A percentile compares a stretch with the other conserved stretches of the same genome.
These are phyloP conservation scores for Elephantulus edwardii DNA, from an alignment of 2,113 vertebrate genomes.

Conservation along the genomic window DNA sequence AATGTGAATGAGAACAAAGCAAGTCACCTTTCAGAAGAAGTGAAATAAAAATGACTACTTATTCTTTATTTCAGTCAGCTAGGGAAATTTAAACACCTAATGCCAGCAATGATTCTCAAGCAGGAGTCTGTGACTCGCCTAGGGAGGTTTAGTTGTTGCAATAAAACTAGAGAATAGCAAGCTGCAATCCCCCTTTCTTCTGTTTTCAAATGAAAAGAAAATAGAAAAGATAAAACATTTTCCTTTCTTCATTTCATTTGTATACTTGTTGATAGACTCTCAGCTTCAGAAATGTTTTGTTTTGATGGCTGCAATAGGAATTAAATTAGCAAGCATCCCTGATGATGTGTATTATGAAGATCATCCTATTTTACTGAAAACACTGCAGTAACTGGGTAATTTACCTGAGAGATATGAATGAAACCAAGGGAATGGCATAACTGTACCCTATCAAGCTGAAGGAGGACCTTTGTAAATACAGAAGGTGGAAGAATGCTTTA, in stretches of 20 bases:
- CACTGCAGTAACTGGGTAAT: not conserved
- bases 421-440: not conserved
- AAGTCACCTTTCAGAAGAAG: not conserved
- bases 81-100: not conserved
- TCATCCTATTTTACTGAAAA: not conserved
- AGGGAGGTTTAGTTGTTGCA: too few species aligned
- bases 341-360: not conserved
- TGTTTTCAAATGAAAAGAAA: slow-evolving; percentile 7
- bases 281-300: not conserved
- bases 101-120: not conserved
- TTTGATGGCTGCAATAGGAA: not conserved
- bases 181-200: not conserved
- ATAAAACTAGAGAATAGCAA: not conserved
- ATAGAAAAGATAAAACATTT: not conserved
- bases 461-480: not conserved
- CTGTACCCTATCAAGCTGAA: not conserved
- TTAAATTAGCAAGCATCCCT: not conserved
- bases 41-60: not conserved
- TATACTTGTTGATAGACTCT: not conserved
- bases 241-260: not conserved
- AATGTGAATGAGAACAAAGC: not conserved
- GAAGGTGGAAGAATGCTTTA: not conserved
- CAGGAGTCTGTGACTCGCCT: not conserved
- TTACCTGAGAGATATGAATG: not conserved
- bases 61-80: not conserved